Percentiles rank a stretch among this genome's conserved stretches.
Evolutionary conservation across 2,797 vertebrate genomes (phyloP).

Genomic region (Spondyliosoma cantharus): DNA sequence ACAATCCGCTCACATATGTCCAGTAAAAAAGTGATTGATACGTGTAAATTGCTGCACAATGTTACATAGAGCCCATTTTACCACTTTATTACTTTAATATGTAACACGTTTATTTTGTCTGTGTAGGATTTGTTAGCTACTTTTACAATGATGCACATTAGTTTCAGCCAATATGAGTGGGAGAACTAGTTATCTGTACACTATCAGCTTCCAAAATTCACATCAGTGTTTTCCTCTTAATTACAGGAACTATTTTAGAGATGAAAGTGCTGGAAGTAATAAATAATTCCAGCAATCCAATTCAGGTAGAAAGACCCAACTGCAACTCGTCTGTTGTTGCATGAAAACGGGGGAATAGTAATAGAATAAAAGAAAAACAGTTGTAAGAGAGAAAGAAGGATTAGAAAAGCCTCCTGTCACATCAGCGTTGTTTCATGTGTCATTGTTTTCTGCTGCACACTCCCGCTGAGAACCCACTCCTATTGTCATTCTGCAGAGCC

Average conservation of each 20-base stretch:
- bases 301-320: neutral
- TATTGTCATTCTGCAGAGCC: conserved; percentile 59
- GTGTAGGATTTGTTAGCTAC: conserved; percentile 17
- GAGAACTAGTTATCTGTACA: conserved; percentile 23
- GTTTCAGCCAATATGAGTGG: conserved; percentile 35
- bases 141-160: neutral
- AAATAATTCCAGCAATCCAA: neutral
- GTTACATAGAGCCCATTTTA: neutral
- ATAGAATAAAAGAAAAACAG: neutral
- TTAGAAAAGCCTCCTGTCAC: conserved; percentile 8
- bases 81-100: conserved; percentile 6
- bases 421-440: conserved; percentile 40
- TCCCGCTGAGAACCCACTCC: conserved; percentile 57
- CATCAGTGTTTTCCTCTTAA: neutral
- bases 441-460: conserved; percentile 50
- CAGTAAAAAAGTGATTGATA: no score
- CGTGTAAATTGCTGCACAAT: no score
- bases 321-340: no score
- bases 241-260: conserved; percentile 2
- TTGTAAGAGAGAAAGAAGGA: conserved; percentile 2
- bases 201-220: conserved; percentile 21
- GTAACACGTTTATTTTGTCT: neutral
- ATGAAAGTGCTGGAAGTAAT: conserved; percentile 1
- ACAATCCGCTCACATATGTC: no score
- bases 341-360: neutral